Conservation (phyloP, 2,113 vertebrate species). For the Peucedramus taeniatus region DNA sequence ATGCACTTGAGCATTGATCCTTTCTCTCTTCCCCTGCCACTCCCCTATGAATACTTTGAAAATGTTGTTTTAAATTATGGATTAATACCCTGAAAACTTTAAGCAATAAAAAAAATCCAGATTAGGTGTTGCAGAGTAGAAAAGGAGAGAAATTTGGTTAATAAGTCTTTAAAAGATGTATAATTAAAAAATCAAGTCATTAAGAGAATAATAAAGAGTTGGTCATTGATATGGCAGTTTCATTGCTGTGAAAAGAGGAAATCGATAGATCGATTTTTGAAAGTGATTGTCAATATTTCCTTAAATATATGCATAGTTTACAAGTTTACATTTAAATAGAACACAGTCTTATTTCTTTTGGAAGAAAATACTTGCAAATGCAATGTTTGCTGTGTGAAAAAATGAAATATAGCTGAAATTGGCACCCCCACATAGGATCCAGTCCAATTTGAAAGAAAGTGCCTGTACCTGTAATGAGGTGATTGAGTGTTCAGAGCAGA, state of each 20-base stretch:
- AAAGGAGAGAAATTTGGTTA: background rate
- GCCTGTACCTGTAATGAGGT: background rate
- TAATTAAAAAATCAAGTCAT: background rate
- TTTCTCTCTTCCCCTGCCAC: background rate
- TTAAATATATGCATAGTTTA: background rate
- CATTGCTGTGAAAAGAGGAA: background rate
- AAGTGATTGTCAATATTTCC: background rate
- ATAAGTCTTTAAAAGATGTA: background rate
- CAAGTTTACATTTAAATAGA: background rate
- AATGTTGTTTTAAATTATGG: background rate
- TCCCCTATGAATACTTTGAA: background rate
- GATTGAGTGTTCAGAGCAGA: background rate
- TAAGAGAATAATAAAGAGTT: background rate
- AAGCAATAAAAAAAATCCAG: background rate
- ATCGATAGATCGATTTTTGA: background rate
- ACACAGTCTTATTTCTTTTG: background rate
- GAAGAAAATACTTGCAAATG: background rate
- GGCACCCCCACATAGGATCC: background rate
- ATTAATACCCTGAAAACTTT: background rate
- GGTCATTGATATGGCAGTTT: background rate
- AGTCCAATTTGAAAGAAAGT: background rate
- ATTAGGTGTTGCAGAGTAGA: background rate
- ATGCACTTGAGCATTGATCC: background rate
- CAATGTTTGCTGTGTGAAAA: background rate
- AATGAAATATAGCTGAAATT: background rate